Evolutionary conservation across 2,113 vertebrate species (phyloP), one percentile per base, ranked within the genome.

Genomic region (Albula glossodonta): DNA sequence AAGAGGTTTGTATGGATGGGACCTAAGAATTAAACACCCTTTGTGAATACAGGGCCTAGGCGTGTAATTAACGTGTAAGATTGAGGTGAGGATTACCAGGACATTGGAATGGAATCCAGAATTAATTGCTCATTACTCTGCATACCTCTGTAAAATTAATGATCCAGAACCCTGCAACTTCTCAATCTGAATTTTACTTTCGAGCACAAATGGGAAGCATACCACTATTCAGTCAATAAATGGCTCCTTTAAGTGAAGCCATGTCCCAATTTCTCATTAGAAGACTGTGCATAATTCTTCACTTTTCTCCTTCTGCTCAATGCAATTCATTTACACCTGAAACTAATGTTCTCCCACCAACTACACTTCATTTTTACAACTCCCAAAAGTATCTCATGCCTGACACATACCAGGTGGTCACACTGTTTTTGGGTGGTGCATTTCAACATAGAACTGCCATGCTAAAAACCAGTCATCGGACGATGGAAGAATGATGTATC

Each of bases 221-320:
- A 19, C 70, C 25, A 53, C 83, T 48, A 52, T 41, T 51, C 25
- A 41, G 70, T 41, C 83, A 50, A 74, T 74, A 15, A 53, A 53
- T 78, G 50, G 83, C 51, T 53, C 5, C 70, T 74, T 74, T 74
- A 74, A 74, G 50, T 56, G 51, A 25, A 53, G 50, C 17, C 22
- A 17, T 56, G 70, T 31, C 66, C 51, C 70, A 84, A 15, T 84
- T 84, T 78, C 63, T 19, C 83, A 66, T 66, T 74, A 84, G 83
- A 77, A 13, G 66, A 51, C 66, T 10, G 51, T 48, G 10, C 83
- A 25, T 84, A 78, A 78, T 56, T n/a, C 51, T 78, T 51, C 70
- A 53, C 83, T 31, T 84, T 17, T 8, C n/a, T 25, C 2, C 19
- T 31, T 25, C 17, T 53, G 51, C 12, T 17, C 83, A 31, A 31